These are phyloP conservation scores for Panonychus citri DNA, from an alignment of 1,140 invertebrate species.

Conservation along the genomic window DNA sequence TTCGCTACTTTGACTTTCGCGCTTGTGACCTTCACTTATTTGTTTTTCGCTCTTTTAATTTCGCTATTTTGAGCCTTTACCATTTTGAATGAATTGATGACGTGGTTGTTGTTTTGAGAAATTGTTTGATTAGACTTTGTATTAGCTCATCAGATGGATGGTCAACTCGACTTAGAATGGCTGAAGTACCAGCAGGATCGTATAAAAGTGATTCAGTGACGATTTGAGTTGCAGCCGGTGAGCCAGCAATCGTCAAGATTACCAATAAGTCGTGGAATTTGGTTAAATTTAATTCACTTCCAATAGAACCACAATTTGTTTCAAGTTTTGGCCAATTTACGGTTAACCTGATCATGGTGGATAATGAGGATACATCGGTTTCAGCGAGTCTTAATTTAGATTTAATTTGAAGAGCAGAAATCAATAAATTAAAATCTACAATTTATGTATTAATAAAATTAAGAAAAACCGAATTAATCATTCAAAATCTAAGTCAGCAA, in stretches of 20 bases:
- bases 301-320: background rate
- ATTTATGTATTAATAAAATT: too few relatives aligned
- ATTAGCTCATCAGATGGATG: background rate
- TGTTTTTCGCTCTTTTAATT: too few relatives aligned
- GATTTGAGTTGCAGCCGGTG: background rate
- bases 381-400: background rate
- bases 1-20: too few relatives aligned
- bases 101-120: background rate
- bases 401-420: background rate
- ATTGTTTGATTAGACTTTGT: background rate
- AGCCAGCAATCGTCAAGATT: background rate
- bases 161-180: background rate
- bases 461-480: too few relatives aligned
- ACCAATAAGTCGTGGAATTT: background rate
- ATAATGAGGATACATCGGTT: background rate
- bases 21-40: too few relatives aligned
- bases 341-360: background rate
- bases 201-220: background rate
- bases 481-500: too few relatives aligned
- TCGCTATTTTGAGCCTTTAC: too few relatives aligned
- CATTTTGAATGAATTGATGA: too few relatives aligned
- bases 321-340: background rate
- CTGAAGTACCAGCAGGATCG: background rate
- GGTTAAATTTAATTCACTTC: background rate
- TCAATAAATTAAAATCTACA: too few relatives aligned